phyloP scores from a whole-genome alignment of 2,888 invertebrate species.

The Meiosimyza platycephala region DNA sequence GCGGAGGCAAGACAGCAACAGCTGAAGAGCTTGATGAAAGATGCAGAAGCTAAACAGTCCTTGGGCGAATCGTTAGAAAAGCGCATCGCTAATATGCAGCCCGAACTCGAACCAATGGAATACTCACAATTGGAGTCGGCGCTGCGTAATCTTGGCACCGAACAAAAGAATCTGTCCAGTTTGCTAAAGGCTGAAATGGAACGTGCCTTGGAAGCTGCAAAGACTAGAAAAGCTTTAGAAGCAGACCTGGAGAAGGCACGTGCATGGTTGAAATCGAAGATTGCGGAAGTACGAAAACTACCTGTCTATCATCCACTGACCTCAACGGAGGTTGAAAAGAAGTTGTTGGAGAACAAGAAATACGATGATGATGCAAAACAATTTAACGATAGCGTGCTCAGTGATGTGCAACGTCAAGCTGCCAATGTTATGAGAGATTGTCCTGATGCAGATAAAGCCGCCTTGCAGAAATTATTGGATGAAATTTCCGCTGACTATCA shows the following conservation, averaged over 20 bases:
- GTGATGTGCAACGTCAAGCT: conserved; percentile 81
- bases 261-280: conserved; percentile 83
- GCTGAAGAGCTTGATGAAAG: conserved; percentile 81
- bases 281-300: conserved; percentile 78
- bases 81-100: conserved; percentile 84
- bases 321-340: conserved; percentile 84
- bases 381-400: conserved; percentile 80
- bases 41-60: conserved; percentile 86
- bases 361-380: conserved; percentile 81
- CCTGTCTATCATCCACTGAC: conserved; percentile 84
- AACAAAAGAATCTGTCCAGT: conserved; percentile 80
- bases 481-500: conserved; percentile 80
- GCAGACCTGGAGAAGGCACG: conserved; percentile 81
- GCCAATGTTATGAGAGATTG: conserved; percentile 85
- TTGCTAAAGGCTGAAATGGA: conserved; percentile 81
- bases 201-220: conserved; percentile 76
- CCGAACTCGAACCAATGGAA: conserved; percentile 87
- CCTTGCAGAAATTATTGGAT: conserved; percentile 75
- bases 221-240: conserved; percentile 81
- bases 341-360: conserved; percentile 80
- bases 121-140: conserved; percentile 82
- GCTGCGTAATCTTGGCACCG: conserved; percentile 77
- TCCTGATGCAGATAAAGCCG: conserved; percentile 75
- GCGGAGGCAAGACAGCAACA: conserved; percentile 80
- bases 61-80: conserved; percentile 86